A percentile compares a stretch with the other conserved stretches of the same genome.
phyloP scores from a whole-genome alignment of 2,888 invertebrate species.

The Cheilosia vernalis region DNA sequence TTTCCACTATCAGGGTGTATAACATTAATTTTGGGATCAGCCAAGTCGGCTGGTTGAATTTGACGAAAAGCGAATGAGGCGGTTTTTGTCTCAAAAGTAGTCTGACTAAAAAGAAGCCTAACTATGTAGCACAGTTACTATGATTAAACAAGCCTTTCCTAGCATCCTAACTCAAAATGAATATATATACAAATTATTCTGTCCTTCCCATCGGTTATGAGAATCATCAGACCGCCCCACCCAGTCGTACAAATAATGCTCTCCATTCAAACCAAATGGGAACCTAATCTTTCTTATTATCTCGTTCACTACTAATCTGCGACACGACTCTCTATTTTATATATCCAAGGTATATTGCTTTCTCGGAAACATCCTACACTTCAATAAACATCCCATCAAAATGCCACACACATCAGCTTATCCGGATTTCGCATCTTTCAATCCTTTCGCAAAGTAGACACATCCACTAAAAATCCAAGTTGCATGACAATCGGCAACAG shows the following conservation, averaged over 20 bases:
- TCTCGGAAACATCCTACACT: neutral
- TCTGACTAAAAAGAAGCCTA: no score
- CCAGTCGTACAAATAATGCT: neutral
- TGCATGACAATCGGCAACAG: conserved; percentile 20
- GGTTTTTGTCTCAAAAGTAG: no score
- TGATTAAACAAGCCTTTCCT: no score
- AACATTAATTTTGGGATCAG: no score
- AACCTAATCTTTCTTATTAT: conserved; percentile 2
- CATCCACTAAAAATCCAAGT: conserved; percentile 3
- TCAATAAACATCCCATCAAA: conserved; percentile 25
- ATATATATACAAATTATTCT: neutral
- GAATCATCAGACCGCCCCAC: neutral
- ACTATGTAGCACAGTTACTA: no score
- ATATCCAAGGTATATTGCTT: conserved; percentile 8
- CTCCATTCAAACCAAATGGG: neutral
- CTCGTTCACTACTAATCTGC: neutral
- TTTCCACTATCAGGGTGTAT: no score
- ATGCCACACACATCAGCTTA: conserved; percentile 40
- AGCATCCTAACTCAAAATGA: no score
- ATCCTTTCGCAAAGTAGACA: conserved; percentile 18
- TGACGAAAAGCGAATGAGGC: no score
- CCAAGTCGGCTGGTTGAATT: no score
- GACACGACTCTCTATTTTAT: conserved; percentile 21
- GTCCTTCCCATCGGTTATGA: neutral
- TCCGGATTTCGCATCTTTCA: conserved; percentile 35